phyloP scores from a whole-genome alignment of 2,888 invertebrate species.

The Ferdinandea cuprea region DNA sequence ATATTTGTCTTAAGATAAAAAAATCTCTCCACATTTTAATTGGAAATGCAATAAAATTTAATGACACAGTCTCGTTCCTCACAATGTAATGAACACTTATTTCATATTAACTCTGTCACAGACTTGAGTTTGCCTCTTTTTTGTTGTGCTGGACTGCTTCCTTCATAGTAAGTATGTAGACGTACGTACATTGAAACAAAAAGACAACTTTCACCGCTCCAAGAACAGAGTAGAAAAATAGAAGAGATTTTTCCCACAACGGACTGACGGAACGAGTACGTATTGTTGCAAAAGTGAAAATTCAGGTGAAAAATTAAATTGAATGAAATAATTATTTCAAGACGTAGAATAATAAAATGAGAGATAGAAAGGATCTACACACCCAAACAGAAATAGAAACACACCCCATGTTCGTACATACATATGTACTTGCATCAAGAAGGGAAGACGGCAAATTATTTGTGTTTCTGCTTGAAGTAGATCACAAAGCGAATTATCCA shows the following conservation, averaged over 20 bases:
- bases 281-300: conserved; percentile 17
- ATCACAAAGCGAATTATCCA: conserved; percentile 74
- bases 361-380: conserved; percentile 24
- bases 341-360: conserved; percentile 58
- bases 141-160: too few species aligned
- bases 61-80: conserved; percentile 55
- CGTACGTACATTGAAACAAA: too few species aligned
- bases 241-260: conserved; percentile 3
- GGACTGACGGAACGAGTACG: not conserved
- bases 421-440: too few species aligned
- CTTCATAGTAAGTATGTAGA: too few species aligned
- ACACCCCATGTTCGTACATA: not conserved
- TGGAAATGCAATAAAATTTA: conserved; percentile 67
- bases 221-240: not conserved
- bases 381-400: too few species aligned
- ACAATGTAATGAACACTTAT: conserved; percentile 57
- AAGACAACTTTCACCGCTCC: conserved; percentile 19
- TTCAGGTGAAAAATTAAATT: conserved; percentile 71
- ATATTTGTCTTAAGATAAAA: not conserved
- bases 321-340: conserved; percentile 72
- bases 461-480: conserved; percentile 74
- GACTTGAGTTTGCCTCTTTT: conserved; percentile 35
- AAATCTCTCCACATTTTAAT: conserved; percentile 23
- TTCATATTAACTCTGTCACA: conserved; percentile 63
- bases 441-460: conserved; percentile 57